Percentiles rank a stretch among this genome's conserved stretches.
Evolutionary conservation across 2,888 invertebrate species (phyloP).

Genomic region (Limnephilus lunatus): DNA sequence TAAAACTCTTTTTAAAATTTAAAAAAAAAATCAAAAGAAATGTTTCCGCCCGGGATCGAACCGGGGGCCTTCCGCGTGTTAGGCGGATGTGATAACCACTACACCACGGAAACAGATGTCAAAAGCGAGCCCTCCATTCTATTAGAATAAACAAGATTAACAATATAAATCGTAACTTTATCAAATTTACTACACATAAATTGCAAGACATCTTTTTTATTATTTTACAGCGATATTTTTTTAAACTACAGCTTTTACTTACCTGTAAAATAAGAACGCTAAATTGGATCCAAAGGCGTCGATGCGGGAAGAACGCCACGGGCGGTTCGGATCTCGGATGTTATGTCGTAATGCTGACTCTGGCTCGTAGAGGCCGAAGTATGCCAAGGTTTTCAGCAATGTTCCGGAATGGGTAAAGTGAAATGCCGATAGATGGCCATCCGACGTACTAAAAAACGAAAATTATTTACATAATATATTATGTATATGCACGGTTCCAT

Average conservation of each 20-base stretch:
- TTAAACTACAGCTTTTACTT: background rate
- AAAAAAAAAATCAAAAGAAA: constrained; percentile 61
- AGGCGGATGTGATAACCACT: constrained; percentile 95
- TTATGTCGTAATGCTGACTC: constrained; percentile 78
- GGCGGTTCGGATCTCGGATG: constrained; percentile 73
- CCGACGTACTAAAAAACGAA: constrained; percentile 64
- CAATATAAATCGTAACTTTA: background rate
- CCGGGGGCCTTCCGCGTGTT: constrained; percentile 70
- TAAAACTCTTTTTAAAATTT: background rate
- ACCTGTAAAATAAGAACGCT: constrained; percentile 86
- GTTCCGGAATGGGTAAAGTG: constrained; percentile 92
- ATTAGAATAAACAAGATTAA: background rate
- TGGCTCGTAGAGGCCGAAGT: constrained; percentile 86
- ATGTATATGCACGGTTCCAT: no score
- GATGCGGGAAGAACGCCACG: constrained; percentile 81
- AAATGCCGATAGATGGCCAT: constrained; percentile 76
- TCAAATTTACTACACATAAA: background rate
- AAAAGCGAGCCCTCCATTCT: background rate
- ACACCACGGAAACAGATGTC: constrained; percentile 86
- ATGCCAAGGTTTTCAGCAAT: constrained; percentile 84
- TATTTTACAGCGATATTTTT: background rate
- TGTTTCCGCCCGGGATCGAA: constrained; percentile 68
- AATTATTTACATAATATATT: background rate
- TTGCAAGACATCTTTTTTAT: background rate
- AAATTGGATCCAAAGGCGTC: constrained; percentile 89